Evolutionary conservation across 2,797 vertebrate genomes (phyloP).

Genomic region (Tamandua tetradactyla): DNA sequence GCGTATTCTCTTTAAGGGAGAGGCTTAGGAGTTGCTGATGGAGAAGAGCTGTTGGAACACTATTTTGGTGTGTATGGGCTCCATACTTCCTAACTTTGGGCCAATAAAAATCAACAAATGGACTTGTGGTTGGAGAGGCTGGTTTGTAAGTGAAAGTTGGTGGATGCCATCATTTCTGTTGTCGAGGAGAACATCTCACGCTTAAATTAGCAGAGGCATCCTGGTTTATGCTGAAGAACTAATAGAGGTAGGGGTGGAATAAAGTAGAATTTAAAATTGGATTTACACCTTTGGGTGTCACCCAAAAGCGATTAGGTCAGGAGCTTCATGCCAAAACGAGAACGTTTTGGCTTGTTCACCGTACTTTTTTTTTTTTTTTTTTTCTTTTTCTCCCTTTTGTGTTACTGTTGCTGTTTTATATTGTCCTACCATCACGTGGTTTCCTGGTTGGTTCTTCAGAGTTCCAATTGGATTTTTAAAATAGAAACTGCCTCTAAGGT

Average conservation of each 20-base stretch:
- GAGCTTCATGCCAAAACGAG: not conserved
- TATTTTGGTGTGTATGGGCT: not conserved
- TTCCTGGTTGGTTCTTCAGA: not conserved
- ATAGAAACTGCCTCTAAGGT: not conserved
- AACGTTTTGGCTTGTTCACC: not conserved
- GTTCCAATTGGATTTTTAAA: not conserved
- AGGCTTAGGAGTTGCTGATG: not conserved
- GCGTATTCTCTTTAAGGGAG: not conserved
- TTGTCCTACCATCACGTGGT: not conserved
- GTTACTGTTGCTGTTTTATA: not conserved
- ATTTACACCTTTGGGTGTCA: not conserved
- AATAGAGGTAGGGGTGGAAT: not conserved
- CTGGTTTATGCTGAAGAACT: not conserved
- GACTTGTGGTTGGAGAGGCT: not conserved
- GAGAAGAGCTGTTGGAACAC: not conserved
- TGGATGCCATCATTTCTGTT: not conserved
- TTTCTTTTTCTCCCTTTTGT: not conserved
- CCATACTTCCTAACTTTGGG: not conserved
- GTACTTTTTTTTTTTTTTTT: not conserved
- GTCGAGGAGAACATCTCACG: not conserved
- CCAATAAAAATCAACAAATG: not conserved
- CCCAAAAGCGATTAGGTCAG: not conserved
- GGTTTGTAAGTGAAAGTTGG: not conserved
- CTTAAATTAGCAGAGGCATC: not conserved
- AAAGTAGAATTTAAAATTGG: not conserved